Evolutionary conservation across 2,113 vertebrate species (phyloP).

Genomic region (Oceanodroma tethys): DNA sequence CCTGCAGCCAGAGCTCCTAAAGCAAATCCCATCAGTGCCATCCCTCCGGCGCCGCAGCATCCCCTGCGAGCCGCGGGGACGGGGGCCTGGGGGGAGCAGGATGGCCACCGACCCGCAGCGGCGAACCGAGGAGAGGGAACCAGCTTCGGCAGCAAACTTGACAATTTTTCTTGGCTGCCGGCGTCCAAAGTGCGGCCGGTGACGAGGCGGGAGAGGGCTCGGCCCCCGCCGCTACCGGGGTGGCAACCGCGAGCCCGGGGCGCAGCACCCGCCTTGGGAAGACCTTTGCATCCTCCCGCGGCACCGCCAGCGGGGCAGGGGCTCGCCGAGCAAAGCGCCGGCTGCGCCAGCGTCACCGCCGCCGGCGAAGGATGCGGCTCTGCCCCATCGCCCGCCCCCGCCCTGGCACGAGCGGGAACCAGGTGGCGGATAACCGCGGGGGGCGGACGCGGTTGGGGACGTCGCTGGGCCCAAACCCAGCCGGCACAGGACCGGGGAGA

Average conservation of each 20-base stretch:
- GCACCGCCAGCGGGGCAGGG: not conserved
- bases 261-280: not conserved
- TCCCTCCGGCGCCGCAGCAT: rapidly evolving
- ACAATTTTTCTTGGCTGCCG: not conserved
- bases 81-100: not conserved
- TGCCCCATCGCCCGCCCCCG: too few species aligned
- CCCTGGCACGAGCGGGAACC: not conserved
- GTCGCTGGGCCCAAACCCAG: not conserved
- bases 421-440: not conserved
- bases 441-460: not conserved
- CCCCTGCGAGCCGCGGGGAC: rapidly evolving
- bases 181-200: not conserved
- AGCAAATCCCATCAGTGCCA: not conserved
- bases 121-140: rapidly evolving
- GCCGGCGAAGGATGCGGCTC: not conserved
- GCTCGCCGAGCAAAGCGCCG: not conserved
- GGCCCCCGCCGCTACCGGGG: rapidly evolving
- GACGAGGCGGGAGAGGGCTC: not conserved
- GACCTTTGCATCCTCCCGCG: not conserved
- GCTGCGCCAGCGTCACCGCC: not conserved
- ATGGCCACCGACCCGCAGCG: not conserved
- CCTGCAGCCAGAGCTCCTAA: not conserved
- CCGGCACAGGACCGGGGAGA: rapidly evolving
- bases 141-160: not conserved
- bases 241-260: not conserved